Percentiles rank a stretch among this genome's conserved stretches.
These are phyloP conservation scores for Drosophila ambigua DNA, from an alignment of 1,140 invertebrate genomes.

Conservation along the genomic window DNA sequence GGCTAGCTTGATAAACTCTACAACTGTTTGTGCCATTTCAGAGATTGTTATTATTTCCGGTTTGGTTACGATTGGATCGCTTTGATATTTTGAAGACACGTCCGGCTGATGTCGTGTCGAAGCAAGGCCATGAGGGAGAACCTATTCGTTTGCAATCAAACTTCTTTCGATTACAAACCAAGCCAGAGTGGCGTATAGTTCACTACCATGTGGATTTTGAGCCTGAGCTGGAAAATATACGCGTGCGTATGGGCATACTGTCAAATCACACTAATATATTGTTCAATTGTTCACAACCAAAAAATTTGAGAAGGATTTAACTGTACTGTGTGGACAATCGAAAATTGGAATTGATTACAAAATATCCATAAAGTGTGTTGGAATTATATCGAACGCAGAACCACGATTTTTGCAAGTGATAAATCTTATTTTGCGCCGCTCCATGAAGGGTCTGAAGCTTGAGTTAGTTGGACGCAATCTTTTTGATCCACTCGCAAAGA, in stretches of 20 bases:
- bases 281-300: conserved; percentile 75
- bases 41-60: no score
- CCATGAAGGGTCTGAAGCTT: conserved; percentile 87
- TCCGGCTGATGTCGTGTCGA: conserved; percentile 53
- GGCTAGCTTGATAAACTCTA: no score
- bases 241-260: conserved; percentile 67
- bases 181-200: conserved; percentile 90
- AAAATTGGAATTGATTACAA: conserved; percentile 72
- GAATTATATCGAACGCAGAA: conserved; percentile 82
- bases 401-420: conserved; percentile 87
- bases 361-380: conserved; percentile 84
- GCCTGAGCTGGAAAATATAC: conserved; percentile 85
- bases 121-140: conserved; percentile 85
- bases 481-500: conserved; percentile 88
- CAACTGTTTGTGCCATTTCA: no score
- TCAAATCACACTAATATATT: conserved; percentile 50
- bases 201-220: conserved; percentile 93
- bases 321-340: conserved; percentile 62
- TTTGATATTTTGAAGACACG: conserved; percentile 56
- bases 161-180: conserved; percentile 89
- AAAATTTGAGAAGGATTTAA: conserved; percentile 68
- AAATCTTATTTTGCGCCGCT: conserved; percentile 90
- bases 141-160: conserved; percentile 85
- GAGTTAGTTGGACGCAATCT: conserved; percentile 91
- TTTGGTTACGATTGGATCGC: no score